Evolutionary conservation across 2,888 invertebrate species (phyloP).

Genomic region (Tigriopus californicus): DNA sequence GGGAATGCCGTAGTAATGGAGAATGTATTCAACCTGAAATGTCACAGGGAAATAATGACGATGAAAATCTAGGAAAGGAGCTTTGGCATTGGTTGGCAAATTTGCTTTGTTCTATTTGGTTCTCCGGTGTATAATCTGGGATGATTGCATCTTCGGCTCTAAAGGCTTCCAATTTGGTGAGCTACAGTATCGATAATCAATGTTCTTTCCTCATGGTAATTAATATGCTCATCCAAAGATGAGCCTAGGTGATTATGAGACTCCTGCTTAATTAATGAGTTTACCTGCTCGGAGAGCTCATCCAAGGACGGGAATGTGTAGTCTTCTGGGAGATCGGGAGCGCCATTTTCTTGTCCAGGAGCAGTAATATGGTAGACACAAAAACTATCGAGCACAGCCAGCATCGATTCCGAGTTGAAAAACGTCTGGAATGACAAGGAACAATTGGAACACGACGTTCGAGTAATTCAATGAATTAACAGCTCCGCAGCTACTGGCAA

Average conservation of each 20-base stretch:
- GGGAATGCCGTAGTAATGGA: slow-evolving; percentile 12
- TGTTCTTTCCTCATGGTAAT: background rate
- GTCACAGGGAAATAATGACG: background rate
- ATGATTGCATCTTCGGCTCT: no score
- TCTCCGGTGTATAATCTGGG: no score
- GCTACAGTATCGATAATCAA: background rate
- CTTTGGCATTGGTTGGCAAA: background rate
- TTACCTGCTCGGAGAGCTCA: slow-evolving; percentile 10
- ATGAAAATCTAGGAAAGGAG: background rate
- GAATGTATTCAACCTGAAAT: slow-evolving; percentile 10
- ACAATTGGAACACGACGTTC: background rate
- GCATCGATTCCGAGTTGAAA: slow-evolving; percentile 4
- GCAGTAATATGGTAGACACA: slow-evolving; percentile 13
- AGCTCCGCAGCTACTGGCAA: background rate
- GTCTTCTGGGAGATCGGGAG: slow-evolving; percentile 13
- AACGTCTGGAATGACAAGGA: background rate
- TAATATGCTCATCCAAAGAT: background rate
- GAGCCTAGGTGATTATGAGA: background rate
- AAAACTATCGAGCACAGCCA: background rate
- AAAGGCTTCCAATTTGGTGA: no score
- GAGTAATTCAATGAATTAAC: background rate
- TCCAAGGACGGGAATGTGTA: slow-evolving; percentile 11
- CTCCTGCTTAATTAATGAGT: background rate
- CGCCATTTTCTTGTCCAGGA: slow-evolving; percentile 9
- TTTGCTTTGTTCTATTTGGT: background rate